Conservation (phyloP, 2,888 invertebrate species). For the Vesta saturnalis region DNA sequence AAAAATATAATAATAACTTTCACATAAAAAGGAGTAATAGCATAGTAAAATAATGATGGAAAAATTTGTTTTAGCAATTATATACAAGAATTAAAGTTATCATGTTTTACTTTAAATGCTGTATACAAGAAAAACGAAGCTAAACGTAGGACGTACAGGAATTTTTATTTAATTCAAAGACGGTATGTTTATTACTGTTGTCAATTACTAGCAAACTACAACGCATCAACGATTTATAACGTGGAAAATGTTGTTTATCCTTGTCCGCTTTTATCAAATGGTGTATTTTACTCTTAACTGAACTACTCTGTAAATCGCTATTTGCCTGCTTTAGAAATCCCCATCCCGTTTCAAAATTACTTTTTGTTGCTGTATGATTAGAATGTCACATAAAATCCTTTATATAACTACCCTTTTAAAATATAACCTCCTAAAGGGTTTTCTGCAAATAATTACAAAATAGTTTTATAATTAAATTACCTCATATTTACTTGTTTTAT, state of each 20-base stretch:
- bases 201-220: conserved; percentile 31
- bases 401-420: conserved; percentile 34
- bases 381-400: conserved; percentile 39
- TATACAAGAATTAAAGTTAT: conserved; percentile 7
- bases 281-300: conserved; percentile 12
- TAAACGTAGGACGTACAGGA: conserved; percentile 19
- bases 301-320: conserved; percentile 37
- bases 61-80: too few relatives aligned
- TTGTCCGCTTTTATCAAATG: conserved; percentile 20
- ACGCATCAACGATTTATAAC: conserved; percentile 11
- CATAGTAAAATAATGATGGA: too few relatives aligned
- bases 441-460: conserved; percentile 18
- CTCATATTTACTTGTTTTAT: not conserved
- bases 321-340: conserved; percentile 38
- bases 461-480: conserved; percentile 8
- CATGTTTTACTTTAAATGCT: not conserved
- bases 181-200: conserved; percentile 29
- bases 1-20: too few relatives aligned
- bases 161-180: conserved; percentile 20
- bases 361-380: conserved; percentile 40
- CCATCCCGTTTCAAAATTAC: conserved; percentile 36
- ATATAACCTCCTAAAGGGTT: conserved; percentile 27
- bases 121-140: conserved; percentile 13
- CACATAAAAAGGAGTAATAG: too few relatives aligned
- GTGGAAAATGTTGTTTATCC: conserved; percentile 15